These are phyloP conservation scores for Coilia nasus DNA, from an alignment of 2,797 vertebrate species.

Conservation along the genomic window DNA sequence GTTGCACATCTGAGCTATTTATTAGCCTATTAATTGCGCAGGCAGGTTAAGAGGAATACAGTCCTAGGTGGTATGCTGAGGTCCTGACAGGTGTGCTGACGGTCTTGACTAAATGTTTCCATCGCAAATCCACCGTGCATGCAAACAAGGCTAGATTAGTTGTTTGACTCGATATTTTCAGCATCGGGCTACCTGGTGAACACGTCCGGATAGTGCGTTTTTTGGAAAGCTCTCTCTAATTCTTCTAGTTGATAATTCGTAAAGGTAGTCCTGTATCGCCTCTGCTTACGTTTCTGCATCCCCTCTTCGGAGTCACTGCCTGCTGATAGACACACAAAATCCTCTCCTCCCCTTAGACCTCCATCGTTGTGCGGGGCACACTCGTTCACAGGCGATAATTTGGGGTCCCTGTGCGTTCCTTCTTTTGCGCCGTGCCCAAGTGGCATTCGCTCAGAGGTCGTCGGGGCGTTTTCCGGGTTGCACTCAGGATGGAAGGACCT, in stretches of 20 bases:
- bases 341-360: slow-evolving; percentile 81
- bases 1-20: no score
- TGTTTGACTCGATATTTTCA: neutral
- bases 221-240: slow-evolving; percentile 88
- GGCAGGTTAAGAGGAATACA: neutral
- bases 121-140: neutral
- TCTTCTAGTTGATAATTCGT: slow-evolving; percentile 89
- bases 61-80: neutral
- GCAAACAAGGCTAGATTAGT: no score
- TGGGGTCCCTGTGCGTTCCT: slow-evolving; percentile 71
- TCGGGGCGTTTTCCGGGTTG: slow-evolving; percentile 28
- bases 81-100: neutral
- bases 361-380: slow-evolving; percentile 73
- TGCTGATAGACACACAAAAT: slow-evolving; percentile 82
- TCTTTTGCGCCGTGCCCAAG: slow-evolving; percentile 52
- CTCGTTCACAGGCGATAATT: slow-evolving; percentile 69
- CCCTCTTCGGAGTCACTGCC: slow-evolving; percentile 87
- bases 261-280: slow-evolving; percentile 88
- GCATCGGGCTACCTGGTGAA: slow-evolving; percentile 82
- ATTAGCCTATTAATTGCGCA: no score
- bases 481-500: neutral
- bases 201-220: slow-evolving; percentile 88
- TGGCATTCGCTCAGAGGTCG: slow-evolving; percentile 51
- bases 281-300: slow-evolving; percentile 84
- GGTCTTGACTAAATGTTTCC: neutral